A percentile compares a stretch with the other conserved stretches of the same genome.
phyloP scores from a whole-genome alignment of 2,113 vertebrate species.

The Pandion haliaetus region DNA sequence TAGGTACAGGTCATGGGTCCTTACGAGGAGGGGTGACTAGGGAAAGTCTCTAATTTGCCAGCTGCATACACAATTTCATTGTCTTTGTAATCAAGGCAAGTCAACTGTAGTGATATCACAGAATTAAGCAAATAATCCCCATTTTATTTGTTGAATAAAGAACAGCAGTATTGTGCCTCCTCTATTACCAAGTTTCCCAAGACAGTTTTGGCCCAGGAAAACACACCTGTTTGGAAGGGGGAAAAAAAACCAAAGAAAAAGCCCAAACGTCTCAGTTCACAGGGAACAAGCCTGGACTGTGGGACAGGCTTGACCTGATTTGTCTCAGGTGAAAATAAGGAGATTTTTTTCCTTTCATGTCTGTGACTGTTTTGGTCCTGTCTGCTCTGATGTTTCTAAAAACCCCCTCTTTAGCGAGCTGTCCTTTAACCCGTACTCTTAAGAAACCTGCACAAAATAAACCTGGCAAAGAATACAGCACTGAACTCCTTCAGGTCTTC shows the following conservation, averaged over 20 bases:
- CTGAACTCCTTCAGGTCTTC: neutral
- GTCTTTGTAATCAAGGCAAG: too few relatives aligned
- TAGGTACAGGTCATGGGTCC: accelerated
- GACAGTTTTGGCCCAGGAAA: neutral
- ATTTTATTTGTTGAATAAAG: accelerated
- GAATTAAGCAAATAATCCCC: accelerated
- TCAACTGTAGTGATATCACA: neutral
- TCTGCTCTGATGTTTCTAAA: accelerated
- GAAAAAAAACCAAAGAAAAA: neutral
- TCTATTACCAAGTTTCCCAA: neutral
- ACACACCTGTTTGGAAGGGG: neutral
- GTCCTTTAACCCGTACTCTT: neutral
- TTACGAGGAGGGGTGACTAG: accelerated
- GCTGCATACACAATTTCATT: accelerated
- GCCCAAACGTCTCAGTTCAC: neutral
- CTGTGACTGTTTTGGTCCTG: neutral
- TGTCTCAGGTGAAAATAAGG: neutral
- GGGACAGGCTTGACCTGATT: neutral
- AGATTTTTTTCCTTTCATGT: neutral
- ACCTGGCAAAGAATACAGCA: neutral
- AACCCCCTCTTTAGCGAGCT: accelerated
- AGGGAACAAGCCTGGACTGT: neutral
- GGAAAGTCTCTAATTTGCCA: neutral
- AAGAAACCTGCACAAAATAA: neutral
- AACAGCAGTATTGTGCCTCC: accelerated